A percentile compares a stretch with the other conserved stretches of the same genome.
Evolutionary conservation across 2,113 vertebrate genomes (phyloP).

Genomic region (Pterophyllum scalare): DNA sequence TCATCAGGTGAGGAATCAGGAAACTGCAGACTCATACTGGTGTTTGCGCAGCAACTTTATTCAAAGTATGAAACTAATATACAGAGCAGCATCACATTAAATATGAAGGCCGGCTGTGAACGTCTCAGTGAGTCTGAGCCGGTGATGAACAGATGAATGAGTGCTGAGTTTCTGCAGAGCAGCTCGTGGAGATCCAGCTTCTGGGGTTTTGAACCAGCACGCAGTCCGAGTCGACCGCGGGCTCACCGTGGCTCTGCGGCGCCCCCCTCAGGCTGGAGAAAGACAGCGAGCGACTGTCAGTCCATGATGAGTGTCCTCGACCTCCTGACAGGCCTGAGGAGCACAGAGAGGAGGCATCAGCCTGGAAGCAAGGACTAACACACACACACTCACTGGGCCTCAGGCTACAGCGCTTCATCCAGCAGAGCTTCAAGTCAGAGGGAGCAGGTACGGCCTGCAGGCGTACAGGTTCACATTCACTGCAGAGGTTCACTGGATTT

Average conservation of each 20-base stretch:
- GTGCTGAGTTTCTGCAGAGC: conserved; percentile 64
- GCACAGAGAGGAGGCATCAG: not conserved
- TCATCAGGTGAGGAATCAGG: not conserved
- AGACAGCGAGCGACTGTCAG: conserved; percentile 18
- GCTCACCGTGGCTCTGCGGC: not conserved
- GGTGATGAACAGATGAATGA: conserved; percentile 70
- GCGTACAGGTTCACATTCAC: accelerated
- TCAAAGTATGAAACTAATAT: conserved; percentile 3
- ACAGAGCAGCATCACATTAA: conserved; percentile 3
- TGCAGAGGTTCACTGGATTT: not conserved
- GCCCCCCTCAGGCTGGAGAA: conserved; percentile 60
- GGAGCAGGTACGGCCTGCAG: not conserved
- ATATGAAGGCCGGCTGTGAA: not conserved
- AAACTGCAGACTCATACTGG: not conserved
- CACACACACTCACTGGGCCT: accelerated
- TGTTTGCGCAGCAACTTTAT: conserved; percentile 1
- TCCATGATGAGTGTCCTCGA: conserved; percentile 32
- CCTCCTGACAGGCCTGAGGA: conserved; percentile 67
- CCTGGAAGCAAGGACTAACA: not conserved
- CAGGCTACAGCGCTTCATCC: not conserved
- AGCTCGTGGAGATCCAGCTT: conserved; percentile 63
- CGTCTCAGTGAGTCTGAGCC: conserved; percentile 22
- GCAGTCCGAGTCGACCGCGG: conserved; percentile 54
- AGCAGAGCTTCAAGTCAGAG: not conserved
- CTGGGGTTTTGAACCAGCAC: conserved; percentile 69